These are phyloP conservation scores for Clamator glandarius DNA, from an alignment of 2,797 vertebrate species.

Conservation along the genomic window DNA sequence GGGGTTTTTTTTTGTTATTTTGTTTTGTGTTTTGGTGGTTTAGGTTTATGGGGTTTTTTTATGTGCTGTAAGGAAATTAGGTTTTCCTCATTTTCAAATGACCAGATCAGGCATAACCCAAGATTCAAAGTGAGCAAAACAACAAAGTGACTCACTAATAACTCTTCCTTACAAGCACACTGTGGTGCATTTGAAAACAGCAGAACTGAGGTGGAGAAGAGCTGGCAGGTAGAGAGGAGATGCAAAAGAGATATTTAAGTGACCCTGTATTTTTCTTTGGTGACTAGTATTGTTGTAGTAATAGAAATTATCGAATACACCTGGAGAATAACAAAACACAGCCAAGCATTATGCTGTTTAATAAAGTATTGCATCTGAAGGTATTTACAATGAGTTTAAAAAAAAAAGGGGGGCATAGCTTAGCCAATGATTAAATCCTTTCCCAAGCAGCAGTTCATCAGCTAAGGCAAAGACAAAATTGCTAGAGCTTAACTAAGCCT, in stretches of 20 bases:
- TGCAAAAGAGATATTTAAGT: slow-evolving; percentile 36
- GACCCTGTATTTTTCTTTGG: slow-evolving; percentile 18
- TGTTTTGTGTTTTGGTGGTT: not conserved
- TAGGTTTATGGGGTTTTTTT: not conserved
- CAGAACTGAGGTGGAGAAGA: not conserved
- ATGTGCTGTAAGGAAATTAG: not conserved
- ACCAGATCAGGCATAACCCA: not conserved
- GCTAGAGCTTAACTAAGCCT: not conserved
- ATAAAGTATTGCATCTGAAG: slow-evolving; percentile 31
- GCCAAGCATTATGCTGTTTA: not conserved
- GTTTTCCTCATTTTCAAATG: not conserved
- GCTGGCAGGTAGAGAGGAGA: not conserved
- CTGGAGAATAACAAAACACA: slow-evolving; percentile 25
- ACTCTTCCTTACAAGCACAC: not conserved
- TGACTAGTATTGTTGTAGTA: not conserved
- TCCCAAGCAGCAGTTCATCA: not conserved
- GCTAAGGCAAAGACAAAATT: not conserved
- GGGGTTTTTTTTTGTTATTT: no score
- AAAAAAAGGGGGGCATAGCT: slow-evolving; percentile 9
- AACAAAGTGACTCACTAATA: slow-evolving; percentile 30
- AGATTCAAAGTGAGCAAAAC: not conserved
- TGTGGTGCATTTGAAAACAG: not conserved
- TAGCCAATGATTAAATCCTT: slow-evolving; percentile 6
- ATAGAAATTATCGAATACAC: not conserved
- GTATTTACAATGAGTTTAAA: slow-evolving; percentile 19